phyloP scores from a whole-genome alignment of 2,113 vertebrate species.

The Gymnogyps californianus region DNA sequence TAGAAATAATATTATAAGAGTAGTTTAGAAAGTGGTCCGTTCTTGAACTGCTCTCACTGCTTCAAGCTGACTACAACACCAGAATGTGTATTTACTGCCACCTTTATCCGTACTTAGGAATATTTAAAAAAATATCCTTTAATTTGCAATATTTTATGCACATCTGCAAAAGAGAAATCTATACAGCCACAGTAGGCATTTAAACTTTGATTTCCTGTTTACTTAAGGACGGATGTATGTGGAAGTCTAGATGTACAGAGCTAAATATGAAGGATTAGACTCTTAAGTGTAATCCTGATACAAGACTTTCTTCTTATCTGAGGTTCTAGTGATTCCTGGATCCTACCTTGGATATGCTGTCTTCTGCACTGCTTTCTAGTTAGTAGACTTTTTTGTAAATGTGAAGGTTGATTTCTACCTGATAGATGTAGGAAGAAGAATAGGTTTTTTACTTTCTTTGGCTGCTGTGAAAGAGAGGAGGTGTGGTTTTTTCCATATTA shows the following conservation, averaged over 20 bases:
- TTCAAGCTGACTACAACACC: neutral
- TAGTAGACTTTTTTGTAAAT: neutral
- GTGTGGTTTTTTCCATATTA: neutral
- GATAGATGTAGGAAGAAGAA: neutral
- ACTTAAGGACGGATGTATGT: fast-evolving
- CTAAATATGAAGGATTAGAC: neutral
- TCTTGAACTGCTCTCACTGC: neutral
- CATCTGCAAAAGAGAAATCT: neutral
- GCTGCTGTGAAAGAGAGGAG: neutral
- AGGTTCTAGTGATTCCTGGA: neutral
- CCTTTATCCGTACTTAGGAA: neutral
- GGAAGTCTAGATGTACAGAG: neutral
- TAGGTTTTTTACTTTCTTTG: neutral
- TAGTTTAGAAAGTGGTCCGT: neutral
- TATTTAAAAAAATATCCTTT: neutral
- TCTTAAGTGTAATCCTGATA: neutral
- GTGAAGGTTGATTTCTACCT: neutral
- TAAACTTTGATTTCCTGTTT: neutral
- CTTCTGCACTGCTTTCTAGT: neutral
- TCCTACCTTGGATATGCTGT: neutral
- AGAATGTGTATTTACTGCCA: neutral
- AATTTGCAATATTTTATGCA: neutral
- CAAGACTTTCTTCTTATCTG: neutral
- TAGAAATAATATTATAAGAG: neutral
- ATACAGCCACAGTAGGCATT: neutral